Base-by-base conservation (phyloP, 2,113 vertebrate species). In the Zosterops japonicus region DNA sequence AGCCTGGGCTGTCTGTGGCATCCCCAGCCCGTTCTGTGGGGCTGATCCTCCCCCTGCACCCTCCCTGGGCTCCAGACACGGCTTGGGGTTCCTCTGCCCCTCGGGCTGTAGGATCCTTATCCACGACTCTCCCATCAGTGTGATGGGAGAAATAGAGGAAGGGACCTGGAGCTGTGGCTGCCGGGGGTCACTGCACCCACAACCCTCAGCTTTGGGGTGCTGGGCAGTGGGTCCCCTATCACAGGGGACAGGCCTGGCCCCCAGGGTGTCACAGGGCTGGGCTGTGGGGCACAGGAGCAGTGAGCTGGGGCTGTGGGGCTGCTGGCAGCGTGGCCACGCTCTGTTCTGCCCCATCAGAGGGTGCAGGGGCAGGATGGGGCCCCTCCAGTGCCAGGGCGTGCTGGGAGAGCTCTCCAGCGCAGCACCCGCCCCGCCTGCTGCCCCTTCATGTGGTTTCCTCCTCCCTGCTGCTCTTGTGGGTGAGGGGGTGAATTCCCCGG, bases 381-480 rank as follows among this genome's bases (percentile, higher is more conserved):
- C 83, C 59, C 72, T 25, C 8, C 4, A 0, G 28, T 12, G 35
- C 74, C 46, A 17, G 39, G 44, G 53, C 0, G 2, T 9, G 59
- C 53, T 2, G 8, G 22, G 72, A 0, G 19, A 49, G 16, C 18
- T 14, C 69, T 61, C n/a, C 24, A 2, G 53, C 0, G 0, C 9
- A 1, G 82, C 13, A 10, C 74, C 71, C 4, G 52, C 67, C 67
- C 61, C 25, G 2, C 20, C 93, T 81, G 91, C 79, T 1, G 0
- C 28, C 41, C 61, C 75, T 94, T 95, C 55, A 65, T 95, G 95
- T 86, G 95, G 95, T 91, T 95, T 95, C 87, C 95, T 94, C 65
- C 83, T 91, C 83, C 65, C 36, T 35, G 22, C 9, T 5, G 18
- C 75, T 56, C 67, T 16, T 86, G 36, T 5, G 24, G 20, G 63